Evolutionary conservation across 2,797 vertebrate species (phyloP).

Genomic region (Remorina albescens): DNA sequence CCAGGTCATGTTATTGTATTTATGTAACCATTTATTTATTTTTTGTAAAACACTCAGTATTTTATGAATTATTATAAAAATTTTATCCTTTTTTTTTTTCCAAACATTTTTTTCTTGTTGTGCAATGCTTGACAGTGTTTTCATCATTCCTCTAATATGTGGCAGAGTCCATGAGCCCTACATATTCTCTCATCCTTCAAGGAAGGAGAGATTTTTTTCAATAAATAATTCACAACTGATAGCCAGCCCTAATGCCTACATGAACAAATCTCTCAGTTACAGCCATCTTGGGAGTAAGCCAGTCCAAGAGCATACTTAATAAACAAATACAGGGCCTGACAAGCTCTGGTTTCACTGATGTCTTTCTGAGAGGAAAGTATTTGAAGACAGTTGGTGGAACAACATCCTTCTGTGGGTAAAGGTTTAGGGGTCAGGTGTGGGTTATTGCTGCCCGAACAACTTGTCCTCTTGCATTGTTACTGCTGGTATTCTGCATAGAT

Average conservation of each 20-base stretch:
- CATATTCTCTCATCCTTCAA: slow-evolving; percentile 71
- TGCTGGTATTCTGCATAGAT: slow-evolving; percentile 54
- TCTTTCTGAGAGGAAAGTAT: slow-evolving; percentile 74
- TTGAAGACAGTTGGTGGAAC: slow-evolving; percentile 75
- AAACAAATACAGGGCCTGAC: slow-evolving; percentile 80
- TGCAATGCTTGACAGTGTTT: slow-evolving; percentile 40
- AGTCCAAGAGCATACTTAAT: slow-evolving; percentile 81
- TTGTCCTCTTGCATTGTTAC: slow-evolving; percentile 43
- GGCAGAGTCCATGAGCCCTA: slow-evolving; percentile 52
- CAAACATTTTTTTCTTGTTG: no score
- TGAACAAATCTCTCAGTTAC: slow-evolving; percentile 83
- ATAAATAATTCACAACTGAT: slow-evolving; percentile 85
- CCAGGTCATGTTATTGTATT: not conserved
- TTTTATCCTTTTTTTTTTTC: not conserved
- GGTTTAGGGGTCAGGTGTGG: slow-evolving; percentile 74
- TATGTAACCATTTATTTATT: not conserved
- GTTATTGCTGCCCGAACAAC: slow-evolving; percentile 58
- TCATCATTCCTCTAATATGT: slow-evolving; percentile 39
- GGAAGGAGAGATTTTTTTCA: slow-evolving; percentile 74
- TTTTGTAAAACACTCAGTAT: not conserved
- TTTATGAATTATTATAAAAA: not conserved
- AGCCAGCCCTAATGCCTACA: slow-evolving; percentile 82
- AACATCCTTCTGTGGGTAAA: slow-evolving; percentile 72
- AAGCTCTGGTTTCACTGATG: slow-evolving; percentile 80
- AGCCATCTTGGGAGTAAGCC: slow-evolving; percentile 81